Conservation (phyloP, 2,113 vertebrate species). For the Embiotoca jacksoni region DNA sequence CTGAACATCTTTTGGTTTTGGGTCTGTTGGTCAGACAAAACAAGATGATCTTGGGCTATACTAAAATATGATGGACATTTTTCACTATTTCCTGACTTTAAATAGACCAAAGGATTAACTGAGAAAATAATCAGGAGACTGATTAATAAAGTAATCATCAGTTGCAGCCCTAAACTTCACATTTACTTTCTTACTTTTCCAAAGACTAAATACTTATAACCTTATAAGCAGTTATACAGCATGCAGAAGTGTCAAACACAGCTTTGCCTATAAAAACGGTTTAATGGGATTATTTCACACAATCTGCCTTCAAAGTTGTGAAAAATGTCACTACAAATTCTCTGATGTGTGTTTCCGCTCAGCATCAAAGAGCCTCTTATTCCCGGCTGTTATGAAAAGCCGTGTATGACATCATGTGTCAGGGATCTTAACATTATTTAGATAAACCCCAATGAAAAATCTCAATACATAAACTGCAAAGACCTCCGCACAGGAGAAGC, state of each 20-base stretch:
- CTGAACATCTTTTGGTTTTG: too few species aligned
- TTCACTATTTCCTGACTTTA: not conserved
- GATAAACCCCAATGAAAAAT: not conserved
- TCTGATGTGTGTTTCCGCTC: conserved; percentile 12
- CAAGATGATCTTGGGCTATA: not conserved
- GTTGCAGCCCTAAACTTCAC: too few species aligned
- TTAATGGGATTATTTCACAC: conserved; percentile 28
- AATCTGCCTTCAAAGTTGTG: conserved; percentile 2
- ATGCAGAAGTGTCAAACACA: not conserved
- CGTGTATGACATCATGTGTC: conserved; percentile 5
- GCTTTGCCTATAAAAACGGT: not conserved
- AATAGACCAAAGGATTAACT: not conserved
- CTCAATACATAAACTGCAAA: not conserved
- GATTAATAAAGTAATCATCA: too few species aligned
- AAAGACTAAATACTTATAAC: too few species aligned
- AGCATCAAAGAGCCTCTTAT: not conserved
- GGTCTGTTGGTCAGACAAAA: too few species aligned
- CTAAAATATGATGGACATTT: not conserved
- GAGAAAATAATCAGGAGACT: too few species aligned
- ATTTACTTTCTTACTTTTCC: too few species aligned
- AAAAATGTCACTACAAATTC: conserved; percentile 9
- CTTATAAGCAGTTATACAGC: too few species aligned
- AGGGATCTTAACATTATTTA: not conserved
- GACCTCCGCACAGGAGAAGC: not conserved
- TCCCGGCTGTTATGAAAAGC: not conserved